These are phyloP conservation scores for Urosaurus nigricauda DNA, from an alignment of 2,797 vertebrate species.

Conservation along the genomic window DNA sequence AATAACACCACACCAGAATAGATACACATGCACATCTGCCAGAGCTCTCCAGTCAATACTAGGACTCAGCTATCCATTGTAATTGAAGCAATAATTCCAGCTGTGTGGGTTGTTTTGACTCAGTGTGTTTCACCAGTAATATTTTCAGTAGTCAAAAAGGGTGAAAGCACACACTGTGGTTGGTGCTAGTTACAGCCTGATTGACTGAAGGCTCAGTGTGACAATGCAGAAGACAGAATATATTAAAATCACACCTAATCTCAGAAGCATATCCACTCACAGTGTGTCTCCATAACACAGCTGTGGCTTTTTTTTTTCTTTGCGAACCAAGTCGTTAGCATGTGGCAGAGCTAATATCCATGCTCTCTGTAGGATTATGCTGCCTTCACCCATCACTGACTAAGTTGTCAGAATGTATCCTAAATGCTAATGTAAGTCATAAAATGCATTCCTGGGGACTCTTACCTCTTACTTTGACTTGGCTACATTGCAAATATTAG, in stretches of 20 bases:
- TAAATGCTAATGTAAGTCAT: conserved; percentile 21
- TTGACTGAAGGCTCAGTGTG: conserved; percentile 17
- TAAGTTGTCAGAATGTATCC: conserved; percentile 36
- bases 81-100: conserved; percentile 27
- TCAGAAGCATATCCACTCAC: background rate
- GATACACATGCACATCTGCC: background rate
- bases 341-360: conserved; percentile 19
- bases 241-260: conserved; percentile 30
- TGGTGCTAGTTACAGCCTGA: conserved; percentile 2
- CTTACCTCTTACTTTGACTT: background rate
- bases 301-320: background rate
- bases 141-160: conserved; percentile 14
- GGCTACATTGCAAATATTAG: background rate
- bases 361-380: conserved; percentile 20
- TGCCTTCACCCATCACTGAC: conserved; percentile 34
- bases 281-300: conserved; percentile 13
- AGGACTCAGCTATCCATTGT: conserved; percentile 23
- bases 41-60: background rate
- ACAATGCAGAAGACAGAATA: conserved; percentile 13
- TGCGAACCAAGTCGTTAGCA: conserved; percentile 6
- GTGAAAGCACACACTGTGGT: conserved; percentile 2
- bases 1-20: conserved; percentile 14
- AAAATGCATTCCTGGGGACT: background rate
- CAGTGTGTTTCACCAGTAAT: conserved; percentile 8
- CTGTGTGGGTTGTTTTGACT: conserved; percentile 34